Percentiles rank a stretch among this genome's conserved stretches.
phyloP scores from a whole-genome alignment of 2,888 invertebrate genomes.

The Tethea ocularis region DNA sequence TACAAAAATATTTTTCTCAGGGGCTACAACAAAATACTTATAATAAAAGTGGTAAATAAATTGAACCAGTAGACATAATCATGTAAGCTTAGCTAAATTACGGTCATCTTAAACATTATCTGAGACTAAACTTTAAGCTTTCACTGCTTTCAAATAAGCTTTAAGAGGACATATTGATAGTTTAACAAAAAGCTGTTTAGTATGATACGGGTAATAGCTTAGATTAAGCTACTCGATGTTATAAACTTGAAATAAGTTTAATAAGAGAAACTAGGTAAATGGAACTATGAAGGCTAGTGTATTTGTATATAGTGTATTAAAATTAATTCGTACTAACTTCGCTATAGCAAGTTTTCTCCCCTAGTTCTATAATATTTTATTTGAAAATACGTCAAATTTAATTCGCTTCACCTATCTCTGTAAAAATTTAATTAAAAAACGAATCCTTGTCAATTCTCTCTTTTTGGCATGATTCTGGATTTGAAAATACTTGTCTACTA shows the following conservation, averaged over 20 bases:
- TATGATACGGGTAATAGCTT: constrained; percentile 44
- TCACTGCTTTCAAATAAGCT: constrained; percentile 53
- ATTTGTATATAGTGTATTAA: neutral
- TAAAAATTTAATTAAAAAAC: too few species aligned
- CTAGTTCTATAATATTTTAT: neutral
- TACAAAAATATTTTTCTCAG: neutral
- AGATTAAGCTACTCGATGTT: constrained; percentile 37
- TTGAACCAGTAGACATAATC: constrained; percentile 1
- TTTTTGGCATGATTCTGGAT: neutral
- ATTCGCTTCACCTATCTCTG: too few species aligned
- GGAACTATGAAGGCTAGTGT: neutral
- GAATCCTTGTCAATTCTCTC: too few species aligned
- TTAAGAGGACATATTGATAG: constrained; percentile 45
- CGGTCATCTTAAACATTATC: constrained; percentile 30
- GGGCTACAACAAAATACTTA: neutral
- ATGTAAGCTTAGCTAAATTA: neutral
- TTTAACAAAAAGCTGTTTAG: constrained; percentile 45
- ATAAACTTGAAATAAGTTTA: constrained; percentile 27
- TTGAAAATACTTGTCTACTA: neutral
- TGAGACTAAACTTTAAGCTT: constrained; percentile 54
- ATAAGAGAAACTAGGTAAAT: constrained; percentile 35
- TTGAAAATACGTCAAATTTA: neutral
- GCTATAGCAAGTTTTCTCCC: neutral
- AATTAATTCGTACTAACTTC: neutral
- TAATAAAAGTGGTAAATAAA: neutral